Evolutionary conservation across 2,888 invertebrate genomes (phyloP), one percentile per base, ranked within the genome.

Genomic region (Noctua comes): DNA sequence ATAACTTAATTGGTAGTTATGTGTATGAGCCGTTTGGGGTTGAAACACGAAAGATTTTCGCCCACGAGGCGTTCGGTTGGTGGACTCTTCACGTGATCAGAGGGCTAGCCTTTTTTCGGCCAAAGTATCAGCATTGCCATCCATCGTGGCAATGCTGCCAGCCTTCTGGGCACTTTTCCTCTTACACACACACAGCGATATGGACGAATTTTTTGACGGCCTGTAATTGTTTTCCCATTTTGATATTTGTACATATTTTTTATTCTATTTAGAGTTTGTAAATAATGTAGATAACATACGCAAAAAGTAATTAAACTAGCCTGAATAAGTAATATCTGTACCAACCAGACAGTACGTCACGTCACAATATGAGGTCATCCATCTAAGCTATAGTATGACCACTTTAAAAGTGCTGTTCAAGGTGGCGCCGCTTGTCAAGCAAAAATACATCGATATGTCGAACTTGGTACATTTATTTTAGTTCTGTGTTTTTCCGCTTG

Each of bases 331-430:
- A 27, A 54, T 40, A 31, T 43, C 7, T 43, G 16, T 31, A 31
- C 3, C 4, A 18, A 43, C n/a, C 43, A 77, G 16, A 64, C n/a
- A n/a, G 43, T 65, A 65, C 54, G 13, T 64, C 31, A 66, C 21
- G 16, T 36, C 27, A 51, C 21, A n/a, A 43, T 18, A 48, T 10
- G 79, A 79, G 54, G 79, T 66, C 31, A 79, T 66, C 8, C 16
- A n/a, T 21, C 6, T 18, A 48, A 57, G 31, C 1, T 36, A 54
- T 4, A 54, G 24, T 54, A 10, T 24, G 11, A 54, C 54, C 54
- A 24, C 54, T 54, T 24, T 2, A 54, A 54, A 10, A 10, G 54
- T 54, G 24, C 24, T 24, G 24, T 10, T 24, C 54, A 24, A 54
- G 24, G 10, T 24, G 54, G 24, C 54, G 54, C 10, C 24, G 51